phyloP scores from a whole-genome alignment of 2,888 invertebrate genomes.

The Parnassius apollo region DNA sequence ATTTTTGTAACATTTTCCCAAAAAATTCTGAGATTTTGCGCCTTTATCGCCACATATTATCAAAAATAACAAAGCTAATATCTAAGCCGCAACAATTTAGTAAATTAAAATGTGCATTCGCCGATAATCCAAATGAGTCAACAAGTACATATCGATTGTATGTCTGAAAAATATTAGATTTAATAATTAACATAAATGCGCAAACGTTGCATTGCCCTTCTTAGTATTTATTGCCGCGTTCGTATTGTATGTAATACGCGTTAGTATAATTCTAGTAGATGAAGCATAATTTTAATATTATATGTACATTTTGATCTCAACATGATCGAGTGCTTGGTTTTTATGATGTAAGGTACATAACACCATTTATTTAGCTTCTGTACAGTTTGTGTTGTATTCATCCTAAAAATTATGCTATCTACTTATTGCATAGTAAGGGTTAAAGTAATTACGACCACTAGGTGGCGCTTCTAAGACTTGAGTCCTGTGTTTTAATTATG shows the following conservation, averaged over 20 bases:
- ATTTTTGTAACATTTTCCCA: too few relatives aligned
- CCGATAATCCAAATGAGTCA: slow-evolving; percentile 38
- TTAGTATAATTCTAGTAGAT: slow-evolving; percentile 48
- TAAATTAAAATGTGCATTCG: slow-evolving; percentile 8
- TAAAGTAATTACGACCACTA: slow-evolving; percentile 18
- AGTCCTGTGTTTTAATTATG: neutral
- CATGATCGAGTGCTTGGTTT: slow-evolving; percentile 74
- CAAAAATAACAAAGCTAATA: too few relatives aligned
- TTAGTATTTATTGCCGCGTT: slow-evolving; percentile 58
- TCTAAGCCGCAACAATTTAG: too few relatives aligned
- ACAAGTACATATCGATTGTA: slow-evolving; percentile 62
- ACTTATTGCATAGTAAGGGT: slow-evolving; percentile 12
- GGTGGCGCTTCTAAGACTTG: slow-evolving; percentile 5
- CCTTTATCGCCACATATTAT: too few relatives aligned
- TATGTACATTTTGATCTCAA: slow-evolving; percentile 81
- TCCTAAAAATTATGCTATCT: slow-evolving; percentile 27
- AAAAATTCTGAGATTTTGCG: too few relatives aligned
- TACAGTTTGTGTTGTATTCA: slow-evolving; percentile 67
- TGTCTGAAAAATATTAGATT: slow-evolving; percentile 58
- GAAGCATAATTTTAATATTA: slow-evolving; percentile 52
- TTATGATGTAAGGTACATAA: slow-evolving; percentile 78
- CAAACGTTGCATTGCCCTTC: slow-evolving; percentile 74
- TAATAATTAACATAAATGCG: slow-evolving; percentile 51
- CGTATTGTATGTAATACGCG: slow-evolving; percentile 39
- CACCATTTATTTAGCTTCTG: slow-evolving; percentile 78